A percentile compares a stretch with the other conserved stretches of the same genome.
phyloP scores from a whole-genome alignment of 2,797 vertebrate genomes.

The Crax fasciolata region DNA sequence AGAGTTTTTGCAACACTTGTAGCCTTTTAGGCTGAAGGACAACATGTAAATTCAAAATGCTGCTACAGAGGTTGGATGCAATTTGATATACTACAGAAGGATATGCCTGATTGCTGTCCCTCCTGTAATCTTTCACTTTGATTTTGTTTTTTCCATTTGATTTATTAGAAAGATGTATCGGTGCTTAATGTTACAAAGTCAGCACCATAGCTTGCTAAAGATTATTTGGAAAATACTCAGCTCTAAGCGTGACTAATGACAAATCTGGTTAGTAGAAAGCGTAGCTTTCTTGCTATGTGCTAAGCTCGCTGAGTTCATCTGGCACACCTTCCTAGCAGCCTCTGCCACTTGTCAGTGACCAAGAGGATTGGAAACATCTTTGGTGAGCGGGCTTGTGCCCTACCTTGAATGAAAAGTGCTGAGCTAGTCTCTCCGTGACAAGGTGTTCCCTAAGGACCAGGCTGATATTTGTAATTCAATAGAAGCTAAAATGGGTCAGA shows the following conservation, averaged over 20 bases:
- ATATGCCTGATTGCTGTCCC: not conserved
- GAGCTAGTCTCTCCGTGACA: not conserved
- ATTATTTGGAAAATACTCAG: not conserved
- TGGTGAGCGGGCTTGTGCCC: not conserved
- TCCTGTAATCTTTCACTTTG: not conserved
- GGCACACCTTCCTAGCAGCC: not conserved
- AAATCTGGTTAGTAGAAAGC: not conserved
- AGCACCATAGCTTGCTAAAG: not conserved
- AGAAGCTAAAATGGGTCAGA: not conserved
- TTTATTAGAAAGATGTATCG: not conserved
- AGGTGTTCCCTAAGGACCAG: not conserved
- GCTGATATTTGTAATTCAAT: not conserved
- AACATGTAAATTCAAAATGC: not conserved
- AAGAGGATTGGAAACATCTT: not conserved
- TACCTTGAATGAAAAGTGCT: not conserved
- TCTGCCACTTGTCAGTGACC: not conserved
- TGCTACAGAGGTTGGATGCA: not conserved
- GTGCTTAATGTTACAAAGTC: not conserved
- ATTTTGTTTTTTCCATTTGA: not conserved
- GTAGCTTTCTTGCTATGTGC: not conserved
- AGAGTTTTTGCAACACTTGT: not conserved
- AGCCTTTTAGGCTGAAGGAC: not conserved
- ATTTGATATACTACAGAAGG: not conserved
- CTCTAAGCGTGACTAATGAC: not conserved
- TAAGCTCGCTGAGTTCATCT: not conserved